Base-by-base conservation (phyloP, 2,113 vertebrate species). In the Neofelis nebulosa region DNA sequence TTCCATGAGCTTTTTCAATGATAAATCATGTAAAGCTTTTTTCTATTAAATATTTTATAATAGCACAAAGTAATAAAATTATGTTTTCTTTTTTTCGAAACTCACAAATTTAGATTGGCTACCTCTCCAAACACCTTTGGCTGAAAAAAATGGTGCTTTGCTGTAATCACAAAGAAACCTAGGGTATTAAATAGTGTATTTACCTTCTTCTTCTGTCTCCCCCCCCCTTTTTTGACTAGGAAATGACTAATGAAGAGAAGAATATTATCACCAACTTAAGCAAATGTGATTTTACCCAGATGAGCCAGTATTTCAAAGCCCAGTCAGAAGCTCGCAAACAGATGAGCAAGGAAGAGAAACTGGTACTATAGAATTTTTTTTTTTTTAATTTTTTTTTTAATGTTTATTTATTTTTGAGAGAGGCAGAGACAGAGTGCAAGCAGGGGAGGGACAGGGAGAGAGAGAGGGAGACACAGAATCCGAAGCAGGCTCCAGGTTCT, bases 331-430 rank as follows among this genome's bases (percentile, higher is more conserved):
- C 99, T 97, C 99, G 99, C 98, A 99, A 99, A 98, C 99, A 99
- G 98, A 99, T 99, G 99, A 99, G 99, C 87, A 99, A 99, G 98
- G 99, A 99, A 81, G 99, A 99, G 89, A 99, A 99, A 98, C 99
- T 98, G 99, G 99, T 99, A 98, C 84, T 88, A 31, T 16, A 57
- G 61, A 91, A 86, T 89, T 93, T 45, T 45, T 45, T 45, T 45
- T 45, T 45, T 45, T 45, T 38, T 4, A 38, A 4, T 38, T 38
- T 38, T 45, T 45, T 45, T 45, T 45, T 45, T 8, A 45, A 45
- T 45, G 45, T 45, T 45, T 45, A 45, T 45, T 45, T 45, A 45
- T 45, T 45, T 45, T 45, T 45, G 45, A 45, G 45, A 45, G 45
- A 45, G 45, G 45, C 45, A 45, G 45, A 45, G 45, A 45, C 45